Percentiles rank a stretch among this genome's conserved stretches.
These are phyloP conservation scores for Chelmon rostratus DNA, from an alignment of 2,797 vertebrate species.

Conservation along the genomic window DNA sequence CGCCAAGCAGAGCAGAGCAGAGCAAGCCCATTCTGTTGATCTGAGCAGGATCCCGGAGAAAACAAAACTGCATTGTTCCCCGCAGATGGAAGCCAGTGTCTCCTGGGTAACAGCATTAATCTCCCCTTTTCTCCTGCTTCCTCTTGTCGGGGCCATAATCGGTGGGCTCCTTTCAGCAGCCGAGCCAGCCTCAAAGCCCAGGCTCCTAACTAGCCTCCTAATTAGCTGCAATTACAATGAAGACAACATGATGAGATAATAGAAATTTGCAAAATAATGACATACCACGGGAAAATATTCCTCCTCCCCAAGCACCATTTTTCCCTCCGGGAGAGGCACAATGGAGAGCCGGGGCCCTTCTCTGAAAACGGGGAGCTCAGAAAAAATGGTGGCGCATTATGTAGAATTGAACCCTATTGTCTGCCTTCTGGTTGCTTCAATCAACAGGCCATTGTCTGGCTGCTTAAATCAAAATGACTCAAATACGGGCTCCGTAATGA, in stretches of 20 bases:
- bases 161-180: conserved; percentile 99
- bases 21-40: conserved; percentile 90
- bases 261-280: conserved; percentile 99
- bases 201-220: conserved; percentile 99
- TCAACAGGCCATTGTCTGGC: conserved; percentile 99
- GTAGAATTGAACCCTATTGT: conserved; percentile 99
- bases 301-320: conserved; percentile 99
- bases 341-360: conserved; percentile 96
- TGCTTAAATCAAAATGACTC: conserved; percentile 99
- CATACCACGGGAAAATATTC: conserved; percentile 99
- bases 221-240: conserved; percentile 99
- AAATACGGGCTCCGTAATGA: conserved; percentile 99
- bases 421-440: conserved; percentile 99
- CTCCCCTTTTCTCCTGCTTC: conserved; percentile 94
- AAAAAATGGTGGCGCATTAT: conserved; percentile 99
- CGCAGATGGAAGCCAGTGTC: conserved; percentile 99
- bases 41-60: conserved; percentile 98
- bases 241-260: conserved; percentile 99
- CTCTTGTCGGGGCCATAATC: conserved; percentile 98
- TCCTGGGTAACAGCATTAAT: conserved; percentile 99
- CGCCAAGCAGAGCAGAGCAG: conserved; percentile 83
- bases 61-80: conserved; percentile 99
- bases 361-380: conserved; percentile 87
- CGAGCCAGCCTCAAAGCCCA: conserved; percentile 99
- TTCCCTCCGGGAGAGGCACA: conserved; percentile 89